Conservation (phyloP, 2,888 invertebrate genomes). For the Scaptomyza polygonia region DNA sequence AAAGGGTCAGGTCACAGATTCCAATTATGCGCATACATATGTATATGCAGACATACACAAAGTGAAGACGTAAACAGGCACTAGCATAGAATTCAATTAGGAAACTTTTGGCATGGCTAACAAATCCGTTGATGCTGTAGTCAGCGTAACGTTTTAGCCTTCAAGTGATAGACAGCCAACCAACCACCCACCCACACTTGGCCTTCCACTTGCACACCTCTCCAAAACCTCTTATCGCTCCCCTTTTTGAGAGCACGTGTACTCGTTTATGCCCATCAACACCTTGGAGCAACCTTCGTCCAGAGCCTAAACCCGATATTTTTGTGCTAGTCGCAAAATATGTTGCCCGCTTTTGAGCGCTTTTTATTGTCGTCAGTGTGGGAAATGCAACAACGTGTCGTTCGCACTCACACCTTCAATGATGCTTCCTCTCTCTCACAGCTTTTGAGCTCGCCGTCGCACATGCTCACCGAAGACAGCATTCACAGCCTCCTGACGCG, state of each 20-base stretch:
- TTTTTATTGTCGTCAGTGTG: conserved; percentile 34
- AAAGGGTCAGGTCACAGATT: conserved; percentile 37
- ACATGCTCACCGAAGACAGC: conserved; percentile 10
- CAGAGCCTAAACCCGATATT: conserved; percentile 43
- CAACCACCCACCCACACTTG: conserved; percentile 7
- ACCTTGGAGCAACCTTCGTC: conserved; percentile 67
- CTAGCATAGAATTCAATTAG: conserved; percentile 66
- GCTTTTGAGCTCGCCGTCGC: background rate
- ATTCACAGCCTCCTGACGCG: conserved; percentile 59
- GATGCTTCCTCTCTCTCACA: conserved; percentile 2
- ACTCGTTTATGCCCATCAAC: conserved; percentile 56
- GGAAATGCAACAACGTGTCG: conserved; percentile 77
- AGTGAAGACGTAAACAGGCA: conserved; percentile 48
- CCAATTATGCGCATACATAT: too few species aligned
- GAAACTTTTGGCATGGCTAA: conserved; percentile 54
- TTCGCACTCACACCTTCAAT: conserved; percentile 55
- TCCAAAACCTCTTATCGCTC: background rate
- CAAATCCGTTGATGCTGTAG: conserved; percentile 23
- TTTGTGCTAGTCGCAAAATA: conserved; percentile 23
- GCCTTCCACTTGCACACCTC: conserved; percentile 1
- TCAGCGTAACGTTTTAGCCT: conserved; percentile 45
- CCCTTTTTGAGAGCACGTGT: conserved; percentile 56
- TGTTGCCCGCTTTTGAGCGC: conserved; percentile 60
- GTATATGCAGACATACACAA: conserved; percentile 1
- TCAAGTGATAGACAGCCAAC: conserved; percentile 26